Conservation (phyloP, 2,888 invertebrate genomes). For the Cheilosia vernalis region DNA sequence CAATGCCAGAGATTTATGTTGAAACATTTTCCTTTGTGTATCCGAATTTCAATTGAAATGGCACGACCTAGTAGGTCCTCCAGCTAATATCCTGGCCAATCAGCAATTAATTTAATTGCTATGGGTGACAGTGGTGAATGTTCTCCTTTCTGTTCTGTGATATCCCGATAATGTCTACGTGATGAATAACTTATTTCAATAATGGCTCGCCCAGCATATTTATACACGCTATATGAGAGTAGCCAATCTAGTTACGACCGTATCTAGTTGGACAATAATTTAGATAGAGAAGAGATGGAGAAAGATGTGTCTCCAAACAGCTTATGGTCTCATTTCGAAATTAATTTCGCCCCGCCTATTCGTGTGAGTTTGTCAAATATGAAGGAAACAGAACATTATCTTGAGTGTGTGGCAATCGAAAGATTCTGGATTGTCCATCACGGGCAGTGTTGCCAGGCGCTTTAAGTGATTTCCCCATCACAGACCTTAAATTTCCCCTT, state of each 20-base stretch:
- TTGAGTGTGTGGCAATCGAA: not conserved
- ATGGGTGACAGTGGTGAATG: slow-evolving; percentile 1
- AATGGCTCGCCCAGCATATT: too few relatives aligned
- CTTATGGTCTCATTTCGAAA: not conserved
- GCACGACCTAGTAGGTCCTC: not conserved
- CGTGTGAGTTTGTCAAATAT: not conserved
- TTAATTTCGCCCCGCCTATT: not conserved
- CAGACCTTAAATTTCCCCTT: too few relatives aligned
- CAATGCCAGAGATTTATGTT: slow-evolving; percentile 22
- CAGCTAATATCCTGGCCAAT: not conserved
- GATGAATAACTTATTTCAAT: not conserved
- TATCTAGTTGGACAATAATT: not conserved
- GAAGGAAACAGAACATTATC: not conserved
- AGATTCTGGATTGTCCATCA: not conserved
- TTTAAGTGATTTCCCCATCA: too few relatives aligned
- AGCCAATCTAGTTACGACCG: not conserved
- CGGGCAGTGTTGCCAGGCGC: too few relatives aligned
- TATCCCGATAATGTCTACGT: not conserved
- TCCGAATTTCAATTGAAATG: not conserved
- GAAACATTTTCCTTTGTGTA: not conserved
- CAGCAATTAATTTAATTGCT: slow-evolving; percentile 1
- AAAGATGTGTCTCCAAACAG: not conserved
- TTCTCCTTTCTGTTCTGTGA: not conserved
- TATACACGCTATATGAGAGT: too few relatives aligned
- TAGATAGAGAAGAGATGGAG: not conserved